Evolutionary conservation across 2,888 invertebrate genomes (phyloP), one percentile per base, ranked within the genome.

Genomic region (Mylabris sibirica): DNA sequence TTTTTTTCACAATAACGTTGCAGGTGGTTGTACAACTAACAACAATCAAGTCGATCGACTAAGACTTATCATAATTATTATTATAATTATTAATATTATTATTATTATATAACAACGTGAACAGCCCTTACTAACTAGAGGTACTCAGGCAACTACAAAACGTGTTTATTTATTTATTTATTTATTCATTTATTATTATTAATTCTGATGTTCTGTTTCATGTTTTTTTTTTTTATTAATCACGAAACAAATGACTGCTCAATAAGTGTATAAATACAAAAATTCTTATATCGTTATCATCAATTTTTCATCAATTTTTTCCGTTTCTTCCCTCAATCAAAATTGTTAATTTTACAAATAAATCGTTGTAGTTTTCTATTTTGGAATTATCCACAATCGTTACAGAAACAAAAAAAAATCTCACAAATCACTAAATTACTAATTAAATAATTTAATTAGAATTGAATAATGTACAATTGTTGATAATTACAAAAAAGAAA

Each of bases 81-180:
- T 80, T 82, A 81, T 73, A 74, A 75, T 76, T 77, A 77, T 77
- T 78, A 79, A 44, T 44, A 65, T 71, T 66, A 71, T 68, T 71
- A 67, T 70, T 70, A 70, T 79, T 80, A 81, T 84, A 84, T 85
- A 85, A 85, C 85, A 85, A 85, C 84, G 85, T 85, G 85, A 85
- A 85, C 85, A 85, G 85, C 84, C 84, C 83, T 84, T 83, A 82
- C 82, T 83, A 84, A 81, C 84, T 84, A 85, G 81, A 84, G 83
- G 84, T 84, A 84, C 82, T 84, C 82, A 83, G 84, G 85, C 85
- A 84, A 83, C 84, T 84, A 84, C 84, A 82, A 82, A 53, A 82
- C 81, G 79, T 82, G 80, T 77, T 78, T 66, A 11, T 53, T 67
- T 72, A 67, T 72, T 44, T 44, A 11, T 17, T 44, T 17, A 4